Evolutionary conservation across 2,113 vertebrate species (phyloP).

Genomic region (Scomber colias): DNA sequence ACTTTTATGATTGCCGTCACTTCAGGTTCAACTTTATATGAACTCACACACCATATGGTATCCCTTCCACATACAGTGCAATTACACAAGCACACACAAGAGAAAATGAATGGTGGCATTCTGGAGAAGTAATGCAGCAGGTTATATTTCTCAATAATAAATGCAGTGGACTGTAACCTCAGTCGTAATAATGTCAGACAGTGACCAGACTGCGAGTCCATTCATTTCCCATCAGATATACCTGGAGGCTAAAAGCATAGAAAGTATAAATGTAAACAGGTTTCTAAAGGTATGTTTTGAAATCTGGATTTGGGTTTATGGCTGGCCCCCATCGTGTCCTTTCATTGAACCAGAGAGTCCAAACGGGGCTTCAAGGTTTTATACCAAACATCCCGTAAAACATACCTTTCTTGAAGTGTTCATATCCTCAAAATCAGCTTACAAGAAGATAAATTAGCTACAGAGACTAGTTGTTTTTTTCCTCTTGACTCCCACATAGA

Average conservation of each 20-base stretch:
- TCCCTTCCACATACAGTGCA: background rate
- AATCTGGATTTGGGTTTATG: slow-evolving; percentile 49
- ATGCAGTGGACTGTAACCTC: slow-evolving; percentile 5
- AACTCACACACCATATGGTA: slow-evolving; percentile 44
- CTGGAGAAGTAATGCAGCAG: background rate
- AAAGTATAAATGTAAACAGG: slow-evolving; percentile 28
- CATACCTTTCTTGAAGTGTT: slow-evolving; percentile 13
- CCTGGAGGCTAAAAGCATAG: background rate
- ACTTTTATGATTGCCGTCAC: slow-evolving; percentile 35
- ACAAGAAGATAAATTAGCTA: background rate
- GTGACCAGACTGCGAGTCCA: slow-evolving; percentile 26
- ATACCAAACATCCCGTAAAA: slow-evolving; percentile 21
- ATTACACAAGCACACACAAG: too few relatives aligned
- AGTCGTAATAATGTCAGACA: slow-evolving; percentile 27
- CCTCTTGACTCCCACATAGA: background rate
- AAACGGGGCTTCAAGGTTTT: slow-evolving; percentile 39
- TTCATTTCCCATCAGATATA: slow-evolving; percentile 29
- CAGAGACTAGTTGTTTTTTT: background rate
- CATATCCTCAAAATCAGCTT: slow-evolving; percentile 7
- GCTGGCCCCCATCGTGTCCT: slow-evolving; percentile 33
- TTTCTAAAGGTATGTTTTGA: slow-evolving; percentile 11
- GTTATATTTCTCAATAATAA: slow-evolving; percentile 9
- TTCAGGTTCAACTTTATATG: slow-evolving; percentile 44
- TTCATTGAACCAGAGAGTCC: slow-evolving; percentile 44
- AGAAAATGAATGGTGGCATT: too few relatives aligned